Evolutionary conservation across 2,797 vertebrate species (phyloP).

Genomic region (Momotus momota): DNA sequence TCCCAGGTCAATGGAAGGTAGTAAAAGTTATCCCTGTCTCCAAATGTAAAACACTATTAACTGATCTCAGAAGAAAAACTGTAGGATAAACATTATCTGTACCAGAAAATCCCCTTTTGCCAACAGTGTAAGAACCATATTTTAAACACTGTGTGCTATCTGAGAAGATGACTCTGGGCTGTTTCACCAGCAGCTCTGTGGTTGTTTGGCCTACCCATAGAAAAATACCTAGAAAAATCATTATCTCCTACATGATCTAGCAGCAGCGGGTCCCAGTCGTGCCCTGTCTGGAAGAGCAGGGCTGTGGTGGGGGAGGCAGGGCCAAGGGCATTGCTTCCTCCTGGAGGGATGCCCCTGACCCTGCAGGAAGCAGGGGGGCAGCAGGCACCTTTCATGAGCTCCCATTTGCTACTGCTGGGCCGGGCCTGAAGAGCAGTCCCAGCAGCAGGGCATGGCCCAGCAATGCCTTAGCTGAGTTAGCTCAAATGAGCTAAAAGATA

Average conservation of each 20-base stretch:
- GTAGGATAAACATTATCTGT: background rate
- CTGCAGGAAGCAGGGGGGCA: too few species aligned
- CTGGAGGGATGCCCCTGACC: too few species aligned
- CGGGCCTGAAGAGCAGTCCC: background rate
- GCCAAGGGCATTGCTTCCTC: fast-evolving
- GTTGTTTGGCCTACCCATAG: background rate
- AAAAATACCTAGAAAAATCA: background rate
- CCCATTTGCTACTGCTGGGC: background rate
- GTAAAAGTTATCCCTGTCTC: background rate
- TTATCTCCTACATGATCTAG: background rate
- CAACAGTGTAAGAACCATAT: background rate
- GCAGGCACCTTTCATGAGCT: background rate
- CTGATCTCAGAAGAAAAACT: background rate
- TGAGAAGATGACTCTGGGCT: background rate
- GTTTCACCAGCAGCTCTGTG: background rate
- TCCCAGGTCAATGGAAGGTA: background rate
- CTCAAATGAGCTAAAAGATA: background rate
- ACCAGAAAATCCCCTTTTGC: background rate
- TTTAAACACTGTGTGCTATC: background rate
- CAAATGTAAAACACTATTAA: background rate
- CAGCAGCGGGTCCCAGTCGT: background rate
- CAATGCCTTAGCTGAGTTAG: background rate
- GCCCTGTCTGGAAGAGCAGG: background rate
- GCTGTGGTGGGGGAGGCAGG: too few species aligned
- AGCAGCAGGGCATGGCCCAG: background rate